Conservation (phyloP, 2,797 vertebrate species). For the Chaunax sp. region DNA sequence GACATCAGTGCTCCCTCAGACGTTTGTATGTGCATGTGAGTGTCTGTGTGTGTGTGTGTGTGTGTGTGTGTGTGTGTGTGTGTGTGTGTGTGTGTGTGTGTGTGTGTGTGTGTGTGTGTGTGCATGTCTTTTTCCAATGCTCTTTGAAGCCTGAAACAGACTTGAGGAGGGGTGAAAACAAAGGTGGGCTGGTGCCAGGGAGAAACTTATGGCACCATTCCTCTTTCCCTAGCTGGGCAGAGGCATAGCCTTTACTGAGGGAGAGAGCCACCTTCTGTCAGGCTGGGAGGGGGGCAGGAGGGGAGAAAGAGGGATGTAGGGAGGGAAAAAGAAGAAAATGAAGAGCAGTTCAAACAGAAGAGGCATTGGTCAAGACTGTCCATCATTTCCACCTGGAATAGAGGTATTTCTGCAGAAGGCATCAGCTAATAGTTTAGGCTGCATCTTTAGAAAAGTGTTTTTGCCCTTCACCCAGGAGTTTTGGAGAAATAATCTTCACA, state of each 20-base stretch:
- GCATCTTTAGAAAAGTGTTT: background rate
- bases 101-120: conserved; percentile 45
- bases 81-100: conserved; percentile 34
- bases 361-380: conserved; percentile 23
- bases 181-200: conserved; percentile 87
- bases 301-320: background rate
- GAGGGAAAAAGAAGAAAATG: conserved; percentile 36
- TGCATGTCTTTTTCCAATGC: conserved; percentile 79
- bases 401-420: background rate
- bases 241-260: conserved; percentile 85
- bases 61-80: conserved; percentile 33
- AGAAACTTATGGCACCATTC: conserved; percentile 87
- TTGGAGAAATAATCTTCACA: conserved; percentile 58
- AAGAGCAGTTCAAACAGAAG: conserved; percentile 30
- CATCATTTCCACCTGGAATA: conserved; percentile 30
- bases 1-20: conserved; percentile 83
- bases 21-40: conserved; percentile 48
- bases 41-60: conserved; percentile 33
- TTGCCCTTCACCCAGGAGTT: conserved; percentile 57
- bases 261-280: conserved; percentile 79
- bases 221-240: conserved; percentile 82
- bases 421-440: background rate
- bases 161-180: conserved; percentile 83
- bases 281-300: conserved; percentile 21
- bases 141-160: conserved; percentile 88